Conservation (phyloP, 2,113 vertebrate species). For the Onychostruthus taczanowskii region DNA sequence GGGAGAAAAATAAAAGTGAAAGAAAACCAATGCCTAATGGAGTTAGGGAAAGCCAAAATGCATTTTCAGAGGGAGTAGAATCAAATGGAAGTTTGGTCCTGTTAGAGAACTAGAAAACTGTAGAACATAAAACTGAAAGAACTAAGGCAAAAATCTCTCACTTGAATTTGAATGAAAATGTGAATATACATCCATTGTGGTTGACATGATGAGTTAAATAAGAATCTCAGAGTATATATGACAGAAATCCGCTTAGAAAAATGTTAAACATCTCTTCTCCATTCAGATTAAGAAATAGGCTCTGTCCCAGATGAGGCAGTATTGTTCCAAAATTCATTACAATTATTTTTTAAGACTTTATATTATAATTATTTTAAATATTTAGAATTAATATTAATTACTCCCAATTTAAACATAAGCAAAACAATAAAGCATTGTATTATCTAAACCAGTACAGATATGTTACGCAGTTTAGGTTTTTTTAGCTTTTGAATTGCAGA, state of each 20-base stretch:
- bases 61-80: neutral
- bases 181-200: neutral
- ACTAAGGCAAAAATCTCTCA: neutral
- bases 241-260: neutral
- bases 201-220: neutral
- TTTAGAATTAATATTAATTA: neutral
- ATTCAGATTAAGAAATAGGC: neutral
- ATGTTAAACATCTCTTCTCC: neutral
- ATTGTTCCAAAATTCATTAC: neutral
- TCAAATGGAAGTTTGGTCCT: neutral
- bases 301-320: neutral
- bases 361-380: neutral
- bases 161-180: neutral
- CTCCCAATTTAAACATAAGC: neutral
- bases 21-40: neutral
- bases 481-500: neutral
- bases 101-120: neutral
- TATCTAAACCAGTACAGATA: neutral
- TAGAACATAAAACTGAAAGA: neutral
- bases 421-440: neutral
- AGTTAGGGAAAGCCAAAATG: neutral
- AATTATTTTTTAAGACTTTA: neutral
- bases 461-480: fast-evolving
- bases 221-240: neutral
- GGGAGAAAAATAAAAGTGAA: neutral